Percentiles rank a stretch among this genome's conserved stretches.
phyloP scores from a whole-genome alignment of 2,888 invertebrate species.

The Lochmaea capreae region DNA sequence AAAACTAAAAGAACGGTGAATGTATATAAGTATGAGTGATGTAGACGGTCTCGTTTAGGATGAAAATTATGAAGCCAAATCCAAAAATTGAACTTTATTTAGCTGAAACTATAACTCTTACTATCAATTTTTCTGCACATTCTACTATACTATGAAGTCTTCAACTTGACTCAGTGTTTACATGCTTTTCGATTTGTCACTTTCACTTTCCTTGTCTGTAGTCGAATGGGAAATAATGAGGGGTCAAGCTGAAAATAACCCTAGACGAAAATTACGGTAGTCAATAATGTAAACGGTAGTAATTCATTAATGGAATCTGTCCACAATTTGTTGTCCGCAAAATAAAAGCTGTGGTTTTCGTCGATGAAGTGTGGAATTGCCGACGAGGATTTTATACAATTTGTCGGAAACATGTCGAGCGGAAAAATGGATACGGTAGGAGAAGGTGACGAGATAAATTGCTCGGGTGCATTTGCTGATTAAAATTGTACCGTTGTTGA shows the following conservation, averaged over 20 bases:
- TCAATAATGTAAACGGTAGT: slow-evolving; percentile 55
- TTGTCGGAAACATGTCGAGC: slow-evolving; percentile 24
- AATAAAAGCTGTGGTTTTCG: slow-evolving; percentile 31
- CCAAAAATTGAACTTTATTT: too few relatives aligned
- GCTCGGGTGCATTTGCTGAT: slow-evolving; percentile 26
- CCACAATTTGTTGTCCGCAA: slow-evolving; percentile 43
- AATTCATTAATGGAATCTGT: slow-evolving; percentile 56
- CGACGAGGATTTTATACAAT: slow-evolving; percentile 28
- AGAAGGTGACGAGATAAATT: slow-evolving; percentile 17
- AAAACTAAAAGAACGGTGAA: too few relatives aligned
- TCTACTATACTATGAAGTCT: slow-evolving; percentile 52
- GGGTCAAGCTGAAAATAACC: slow-evolving; percentile 54
- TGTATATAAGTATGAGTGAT: too few relatives aligned
- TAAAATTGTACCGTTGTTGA: not conserved
- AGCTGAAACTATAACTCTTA: not conserved
- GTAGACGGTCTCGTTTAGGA: too few relatives aligned
- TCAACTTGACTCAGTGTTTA: slow-evolving; percentile 58
- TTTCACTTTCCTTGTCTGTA: slow-evolving; percentile 62
- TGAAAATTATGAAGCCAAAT: too few relatives aligned
- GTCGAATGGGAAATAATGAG: slow-evolving; percentile 53
- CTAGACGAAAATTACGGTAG: slow-evolving; percentile 44
- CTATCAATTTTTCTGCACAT: not conserved
- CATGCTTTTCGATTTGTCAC: slow-evolving; percentile 60
- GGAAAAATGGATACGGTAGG: slow-evolving; percentile 30
- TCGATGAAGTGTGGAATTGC: slow-evolving; percentile 23